These are phyloP conservation scores for Clostera curtula DNA, from an alignment of 2,888 invertebrate species.

Conservation along the genomic window DNA sequence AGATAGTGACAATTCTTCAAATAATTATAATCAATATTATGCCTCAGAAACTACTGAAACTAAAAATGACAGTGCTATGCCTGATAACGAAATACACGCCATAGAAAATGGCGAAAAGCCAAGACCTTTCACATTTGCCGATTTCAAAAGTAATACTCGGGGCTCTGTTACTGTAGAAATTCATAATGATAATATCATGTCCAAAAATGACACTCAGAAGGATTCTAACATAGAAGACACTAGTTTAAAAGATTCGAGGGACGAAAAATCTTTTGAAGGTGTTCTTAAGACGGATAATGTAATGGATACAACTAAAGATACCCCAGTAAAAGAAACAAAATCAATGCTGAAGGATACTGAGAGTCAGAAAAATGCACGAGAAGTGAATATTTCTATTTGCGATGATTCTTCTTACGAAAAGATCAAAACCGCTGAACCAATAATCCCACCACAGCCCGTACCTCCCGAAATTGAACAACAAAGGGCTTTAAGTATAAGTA, in stretches of 20 bases:
- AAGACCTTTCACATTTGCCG: constrained; percentile 72
- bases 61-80: constrained; percentile 19
- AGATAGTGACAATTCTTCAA: constrained; percentile 55
- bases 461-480: constrained; percentile 90
- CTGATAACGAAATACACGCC: constrained; percentile 12
- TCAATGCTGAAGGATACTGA: constrained; percentile 44
- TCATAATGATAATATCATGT: constrained; percentile 18
- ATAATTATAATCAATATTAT: constrained; percentile 55
- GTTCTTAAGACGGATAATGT: too few relatives aligned
- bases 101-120: constrained; percentile 34
- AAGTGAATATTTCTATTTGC: constrained; percentile 58
- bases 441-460: constrained; percentile 80
- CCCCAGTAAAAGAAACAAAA: constrained; percentile 37
- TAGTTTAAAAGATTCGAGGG: too few relatives aligned
- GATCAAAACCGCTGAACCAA: constrained; percentile 51
- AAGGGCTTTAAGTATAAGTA: constrained; percentile 85
- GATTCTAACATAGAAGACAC: too few relatives aligned
- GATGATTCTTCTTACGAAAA: constrained; percentile 48
- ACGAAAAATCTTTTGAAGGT: too few relatives aligned
- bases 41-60: constrained; percentile 27
- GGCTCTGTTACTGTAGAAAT: constrained; percentile 28
- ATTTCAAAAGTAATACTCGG: constrained; percentile 65
- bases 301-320: too few relatives aligned
- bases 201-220: constrained; percentile 9
- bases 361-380: constrained; percentile 40